Evolutionary conservation across 2,888 invertebrate genomes (phyloP).

Genomic region (Linnaemya tessellans): DNA sequence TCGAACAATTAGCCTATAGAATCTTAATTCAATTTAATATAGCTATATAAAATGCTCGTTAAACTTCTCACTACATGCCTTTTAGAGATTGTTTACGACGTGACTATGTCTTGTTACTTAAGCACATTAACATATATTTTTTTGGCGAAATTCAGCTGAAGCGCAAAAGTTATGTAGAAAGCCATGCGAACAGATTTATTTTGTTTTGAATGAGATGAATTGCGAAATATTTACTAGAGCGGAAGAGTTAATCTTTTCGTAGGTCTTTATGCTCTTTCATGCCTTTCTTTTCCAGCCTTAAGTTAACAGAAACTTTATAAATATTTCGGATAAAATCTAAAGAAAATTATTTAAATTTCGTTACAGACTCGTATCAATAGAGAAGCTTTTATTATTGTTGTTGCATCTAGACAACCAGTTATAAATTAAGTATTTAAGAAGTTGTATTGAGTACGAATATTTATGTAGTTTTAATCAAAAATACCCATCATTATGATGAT

Average conservation of each 20-base stretch:
- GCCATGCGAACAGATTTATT: background rate
- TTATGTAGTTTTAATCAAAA: conserved; percentile 8
- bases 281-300: background rate
- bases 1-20: too few species aligned
- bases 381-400: background rate
- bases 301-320: conserved; percentile 1
- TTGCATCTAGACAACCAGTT: background rate
- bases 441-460: background rate
- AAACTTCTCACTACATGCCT: too few species aligned
- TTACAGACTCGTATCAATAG: background rate
- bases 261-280: background rate
- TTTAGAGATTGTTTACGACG: too few species aligned
- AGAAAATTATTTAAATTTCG: background rate
- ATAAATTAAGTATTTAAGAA: background rate
- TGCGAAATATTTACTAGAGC: conserved; percentile 7
- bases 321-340: background rate
- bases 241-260: background rate
- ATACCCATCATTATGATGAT: conserved; percentile 48
- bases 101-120: too few species aligned
- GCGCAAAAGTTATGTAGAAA: background rate
- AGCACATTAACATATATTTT: too few species aligned
- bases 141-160: background rate
- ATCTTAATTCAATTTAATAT: too few species aligned
- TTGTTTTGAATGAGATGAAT: background rate
- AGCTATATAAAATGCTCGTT: too few species aligned